Evolutionary conservation across 2,888 invertebrate species (phyloP).

Genomic region (Drosophila hawaiiensis): DNA sequence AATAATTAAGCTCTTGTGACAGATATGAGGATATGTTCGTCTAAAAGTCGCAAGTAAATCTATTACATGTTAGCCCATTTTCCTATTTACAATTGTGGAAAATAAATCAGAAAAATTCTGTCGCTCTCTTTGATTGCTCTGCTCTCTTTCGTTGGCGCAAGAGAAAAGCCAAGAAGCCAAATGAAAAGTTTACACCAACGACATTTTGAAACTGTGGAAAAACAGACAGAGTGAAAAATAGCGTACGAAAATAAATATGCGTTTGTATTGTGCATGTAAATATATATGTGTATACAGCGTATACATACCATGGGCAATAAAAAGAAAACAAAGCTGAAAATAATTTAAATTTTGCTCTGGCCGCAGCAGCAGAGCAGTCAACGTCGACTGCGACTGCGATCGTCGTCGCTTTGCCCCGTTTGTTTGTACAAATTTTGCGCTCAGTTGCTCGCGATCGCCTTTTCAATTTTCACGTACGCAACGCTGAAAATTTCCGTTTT

Average conservation of each 20-base stretch:
- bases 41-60: neutral
- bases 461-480: constrained; percentile 81
- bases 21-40: neutral
- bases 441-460: constrained; percentile 82
- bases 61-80: neutral
- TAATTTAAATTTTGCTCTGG: constrained; percentile 75
- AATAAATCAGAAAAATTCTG: neutral
- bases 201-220: constrained; percentile 57
- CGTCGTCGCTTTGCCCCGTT: constrained; percentile 48
- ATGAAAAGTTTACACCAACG: constrained; percentile 43
- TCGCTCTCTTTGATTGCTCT: constrained; percentile 4
- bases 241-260: constrained; percentile 72
- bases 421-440: constrained; percentile 77
- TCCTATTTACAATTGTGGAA: neutral
- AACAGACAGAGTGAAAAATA: constrained; percentile 47
- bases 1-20: neutral
- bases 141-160: constrained; percentile 24
- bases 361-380: constrained; percentile 42
- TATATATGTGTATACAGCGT: constrained; percentile 4
- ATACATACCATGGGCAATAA: constrained; percentile 50
- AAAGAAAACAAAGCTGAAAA: constrained; percentile 74
- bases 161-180: constrained; percentile 39
- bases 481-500: constrained; percentile 34
- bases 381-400: constrained; percentile 18
- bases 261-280: constrained; percentile 4